phyloP scores from a whole-genome alignment of 2,113 vertebrate species.

The Antechinus flavipes region DNA sequence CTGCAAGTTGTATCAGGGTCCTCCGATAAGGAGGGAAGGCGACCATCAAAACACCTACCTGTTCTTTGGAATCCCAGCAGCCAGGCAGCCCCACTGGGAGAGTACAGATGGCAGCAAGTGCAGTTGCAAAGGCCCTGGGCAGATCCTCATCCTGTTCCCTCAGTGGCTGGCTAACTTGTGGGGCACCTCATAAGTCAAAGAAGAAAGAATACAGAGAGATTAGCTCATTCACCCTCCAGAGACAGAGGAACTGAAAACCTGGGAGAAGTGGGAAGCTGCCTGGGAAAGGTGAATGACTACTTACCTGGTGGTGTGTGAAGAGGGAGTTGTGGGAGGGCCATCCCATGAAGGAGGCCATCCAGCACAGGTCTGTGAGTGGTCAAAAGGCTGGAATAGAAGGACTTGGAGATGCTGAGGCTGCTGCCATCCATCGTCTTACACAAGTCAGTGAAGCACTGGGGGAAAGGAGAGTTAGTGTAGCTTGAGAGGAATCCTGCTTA shows the following conservation, averaged over 20 bases:
- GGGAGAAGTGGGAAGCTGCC: background rate
- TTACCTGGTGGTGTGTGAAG: slow-evolving; percentile 78
- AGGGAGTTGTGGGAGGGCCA: slow-evolving; percentile 68
- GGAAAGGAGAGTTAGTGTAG: background rate
- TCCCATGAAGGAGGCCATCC: slow-evolving; percentile 77
- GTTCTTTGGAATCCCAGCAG: slow-evolving; percentile 82
- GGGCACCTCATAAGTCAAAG: slow-evolving; percentile 59
- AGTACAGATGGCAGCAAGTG: slow-evolving; percentile 82
- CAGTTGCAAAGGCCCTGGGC: slow-evolving; percentile 71
- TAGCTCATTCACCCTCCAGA: background rate
- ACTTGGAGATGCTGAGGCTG: slow-evolving; percentile 69
- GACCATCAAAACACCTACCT: slow-evolving; percentile 76
- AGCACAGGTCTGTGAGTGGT: slow-evolving; percentile 76
- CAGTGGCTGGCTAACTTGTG: slow-evolving; percentile 50
- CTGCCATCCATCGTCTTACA: slow-evolving; percentile 81
- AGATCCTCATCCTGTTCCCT: slow-evolving; percentile 60
- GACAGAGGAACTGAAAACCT: background rate
- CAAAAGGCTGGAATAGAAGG: slow-evolving; percentile 82
- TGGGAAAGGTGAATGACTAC: background rate
- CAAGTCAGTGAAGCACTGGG: slow-evolving; percentile 83
- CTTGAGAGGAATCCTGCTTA: background rate
- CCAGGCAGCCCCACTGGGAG: slow-evolving; percentile 75
- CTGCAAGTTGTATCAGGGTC: background rate
- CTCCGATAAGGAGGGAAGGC: background rate
- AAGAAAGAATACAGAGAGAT: background rate